phyloP scores from a whole-genome alignment of 2,888 invertebrate species.

The Ormyrus thymus region DNA sequence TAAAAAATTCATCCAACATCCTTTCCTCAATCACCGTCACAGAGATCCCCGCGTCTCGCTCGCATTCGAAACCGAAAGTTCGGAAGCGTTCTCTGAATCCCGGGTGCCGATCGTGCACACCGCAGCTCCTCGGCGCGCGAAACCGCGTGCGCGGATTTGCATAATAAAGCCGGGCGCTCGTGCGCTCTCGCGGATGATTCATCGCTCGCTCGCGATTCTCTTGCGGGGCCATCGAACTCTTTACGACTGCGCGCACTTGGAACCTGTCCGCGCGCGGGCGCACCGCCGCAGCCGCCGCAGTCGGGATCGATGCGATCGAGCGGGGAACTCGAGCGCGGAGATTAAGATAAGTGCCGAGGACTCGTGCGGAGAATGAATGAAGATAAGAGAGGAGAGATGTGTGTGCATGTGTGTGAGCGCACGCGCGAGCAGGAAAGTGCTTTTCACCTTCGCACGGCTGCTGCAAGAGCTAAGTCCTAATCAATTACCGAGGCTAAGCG shows the following conservation, averaged over 20 bases:
- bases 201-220: slow-evolving; percentile 62
- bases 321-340: slow-evolving; percentile 34
- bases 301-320: slow-evolving; percentile 12
- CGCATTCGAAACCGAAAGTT: no score
- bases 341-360: slow-evolving; percentile 43
- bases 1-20: no score
- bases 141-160: slow-evolving; percentile 63
- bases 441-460: slow-evolving; percentile 23
- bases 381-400: slow-evolving; percentile 15
- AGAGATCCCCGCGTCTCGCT: no score
- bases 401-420: neutral
- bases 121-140: neutral
- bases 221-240: slow-evolving; percentile 66
- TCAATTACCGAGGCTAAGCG: slow-evolving; percentile 17
- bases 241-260: slow-evolving; percentile 59
- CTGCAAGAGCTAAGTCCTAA: slow-evolving; percentile 12
- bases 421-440: slow-evolving; percentile 14
- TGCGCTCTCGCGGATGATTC: slow-evolving; percentile 61
- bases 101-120: no score
- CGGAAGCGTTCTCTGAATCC: no score
- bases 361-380: slow-evolving; percentile 29
- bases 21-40: no score
- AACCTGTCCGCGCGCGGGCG: slow-evolving; percentile 60
- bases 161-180: slow-evolving; percentile 68
- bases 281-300: neutral